Evolutionary conservation across 2,797 vertebrate genomes (phyloP).

Genomic region (Sebastes variabilis): DNA sequence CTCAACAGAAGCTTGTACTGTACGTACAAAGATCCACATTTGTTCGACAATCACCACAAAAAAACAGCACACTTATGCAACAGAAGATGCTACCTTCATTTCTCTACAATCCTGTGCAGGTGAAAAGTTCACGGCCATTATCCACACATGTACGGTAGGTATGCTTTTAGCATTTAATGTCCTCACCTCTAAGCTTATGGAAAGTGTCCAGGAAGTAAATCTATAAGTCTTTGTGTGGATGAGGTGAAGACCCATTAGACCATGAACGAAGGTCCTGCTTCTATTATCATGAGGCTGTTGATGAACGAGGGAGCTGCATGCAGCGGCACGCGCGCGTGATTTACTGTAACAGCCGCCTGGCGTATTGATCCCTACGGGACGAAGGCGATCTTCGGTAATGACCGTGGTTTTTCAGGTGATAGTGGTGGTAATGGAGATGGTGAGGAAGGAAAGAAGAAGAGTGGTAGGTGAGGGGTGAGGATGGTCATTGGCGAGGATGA

Average conservation of each 20-base stretch:
- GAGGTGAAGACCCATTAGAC: constrained; percentile 12
- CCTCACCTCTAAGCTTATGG: neutral
- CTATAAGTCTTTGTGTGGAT: neutral
- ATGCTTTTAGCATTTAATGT: neutral
- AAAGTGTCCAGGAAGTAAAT: constrained; percentile 10
- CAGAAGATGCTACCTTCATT: neutral
- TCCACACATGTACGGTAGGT: neutral
- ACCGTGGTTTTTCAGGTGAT: constrained; percentile 19
- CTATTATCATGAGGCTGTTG: constrained; percentile 10
- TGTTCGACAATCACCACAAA: neutral
- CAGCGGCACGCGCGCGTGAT: neutral
- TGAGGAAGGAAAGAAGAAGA: neutral
- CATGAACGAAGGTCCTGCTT: constrained; percentile 19
- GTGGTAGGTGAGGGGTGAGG: constrained; percentile 11
- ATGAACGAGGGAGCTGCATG: constrained; percentile 25
- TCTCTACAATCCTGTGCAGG: neutral
- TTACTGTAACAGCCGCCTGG: neutral
- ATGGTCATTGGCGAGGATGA: neutral
- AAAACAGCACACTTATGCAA: neutral
- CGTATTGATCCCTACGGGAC: constrained; percentile 42
- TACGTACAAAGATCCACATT: neutral
- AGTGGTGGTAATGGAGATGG: constrained; percentile 26
- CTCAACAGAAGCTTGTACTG: neutral
- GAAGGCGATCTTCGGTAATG: constrained; percentile 29
- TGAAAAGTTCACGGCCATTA: neutral